phyloP scores from a whole-genome alignment of 1,140 invertebrate species.

The Coenobita brevimanus region DNA sequence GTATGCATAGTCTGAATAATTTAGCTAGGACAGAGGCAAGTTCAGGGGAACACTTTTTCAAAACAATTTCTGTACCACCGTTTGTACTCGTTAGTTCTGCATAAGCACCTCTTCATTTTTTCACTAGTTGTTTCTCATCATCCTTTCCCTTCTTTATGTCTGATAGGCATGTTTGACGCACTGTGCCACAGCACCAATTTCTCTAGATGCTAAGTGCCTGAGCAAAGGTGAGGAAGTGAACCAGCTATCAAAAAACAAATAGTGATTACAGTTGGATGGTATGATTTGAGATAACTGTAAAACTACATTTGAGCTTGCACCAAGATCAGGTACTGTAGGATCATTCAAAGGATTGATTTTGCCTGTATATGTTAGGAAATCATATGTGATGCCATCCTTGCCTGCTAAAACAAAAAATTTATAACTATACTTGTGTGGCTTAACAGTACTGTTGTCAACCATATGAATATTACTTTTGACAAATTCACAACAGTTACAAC shows the following conservation, averaged over 20 bases:
- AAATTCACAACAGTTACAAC: neutral
- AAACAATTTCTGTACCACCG: neutral
- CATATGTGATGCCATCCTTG: neutral
- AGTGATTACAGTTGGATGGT: neutral
- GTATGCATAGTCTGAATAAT: no score
- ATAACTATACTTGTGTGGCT: neutral
- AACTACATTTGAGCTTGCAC: neutral
- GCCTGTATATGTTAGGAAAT: neutral
- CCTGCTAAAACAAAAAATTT: neutral
- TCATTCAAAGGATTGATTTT: neutral
- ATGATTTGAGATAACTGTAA: neutral
- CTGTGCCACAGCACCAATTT: constrained; percentile 10
- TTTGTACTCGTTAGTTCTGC: neutral
- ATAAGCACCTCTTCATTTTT: constrained; percentile 4
- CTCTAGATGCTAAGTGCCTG: neutral
- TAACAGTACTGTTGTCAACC: constrained; percentile 2
- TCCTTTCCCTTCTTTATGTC: neutral
- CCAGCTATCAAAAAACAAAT: neutral
- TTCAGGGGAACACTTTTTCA: no score
- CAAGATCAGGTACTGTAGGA: neutral
- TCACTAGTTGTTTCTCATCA: neutral
- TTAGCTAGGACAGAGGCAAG: no score
- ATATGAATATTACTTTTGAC: neutral
- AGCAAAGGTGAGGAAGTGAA: neutral
- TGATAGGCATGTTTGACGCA: neutral